A percentile compares a stretch with the other conserved stretches of the same genome.
Evolutionary conservation across 1,140 invertebrate genomes (phyloP).

Genomic region (Cherax destructor): DNA sequence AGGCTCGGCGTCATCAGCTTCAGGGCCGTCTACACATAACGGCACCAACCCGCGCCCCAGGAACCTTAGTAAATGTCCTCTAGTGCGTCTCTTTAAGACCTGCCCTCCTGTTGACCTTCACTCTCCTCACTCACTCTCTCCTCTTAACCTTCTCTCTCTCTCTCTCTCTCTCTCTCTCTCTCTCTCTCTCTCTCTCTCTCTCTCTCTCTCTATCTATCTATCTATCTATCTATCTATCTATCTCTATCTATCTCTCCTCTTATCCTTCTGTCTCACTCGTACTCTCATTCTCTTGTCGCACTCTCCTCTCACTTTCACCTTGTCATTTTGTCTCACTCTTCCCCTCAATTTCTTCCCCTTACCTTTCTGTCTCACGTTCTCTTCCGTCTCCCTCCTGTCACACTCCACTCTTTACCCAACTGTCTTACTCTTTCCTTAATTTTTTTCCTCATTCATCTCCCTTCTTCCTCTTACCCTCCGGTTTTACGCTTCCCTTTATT

Average conservation of each 20-base stretch:
- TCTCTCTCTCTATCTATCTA: background rate
- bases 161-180: background rate
- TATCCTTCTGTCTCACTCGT: background rate
- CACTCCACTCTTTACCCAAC: no score
- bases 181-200: background rate
- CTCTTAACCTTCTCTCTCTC: background rate
- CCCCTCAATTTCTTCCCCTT: no score
- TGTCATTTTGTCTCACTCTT: no score
- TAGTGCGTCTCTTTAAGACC: background rate
- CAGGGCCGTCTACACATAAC: slow-evolving; percentile 10
- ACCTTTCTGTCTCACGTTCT: no score
- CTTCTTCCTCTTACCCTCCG: no score
- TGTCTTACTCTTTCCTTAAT: background rate
- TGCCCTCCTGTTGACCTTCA: background rate
- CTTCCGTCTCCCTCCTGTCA: no score
- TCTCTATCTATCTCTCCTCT: background rate
- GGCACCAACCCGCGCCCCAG: background rate
- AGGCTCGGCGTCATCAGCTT: background rate
- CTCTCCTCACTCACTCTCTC: background rate
- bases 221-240: background rate
- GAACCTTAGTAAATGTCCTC: background rate
- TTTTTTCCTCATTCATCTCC: background rate
- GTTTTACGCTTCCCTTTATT: background rate
- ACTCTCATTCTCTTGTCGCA: no score
- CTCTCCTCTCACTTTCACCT: no score